Percentiles rank a stretch among this genome's conserved stretches.
Conservation (phyloP, 2,113 vertebrate genomes). For the Himantopus leucocephalus region DNA sequence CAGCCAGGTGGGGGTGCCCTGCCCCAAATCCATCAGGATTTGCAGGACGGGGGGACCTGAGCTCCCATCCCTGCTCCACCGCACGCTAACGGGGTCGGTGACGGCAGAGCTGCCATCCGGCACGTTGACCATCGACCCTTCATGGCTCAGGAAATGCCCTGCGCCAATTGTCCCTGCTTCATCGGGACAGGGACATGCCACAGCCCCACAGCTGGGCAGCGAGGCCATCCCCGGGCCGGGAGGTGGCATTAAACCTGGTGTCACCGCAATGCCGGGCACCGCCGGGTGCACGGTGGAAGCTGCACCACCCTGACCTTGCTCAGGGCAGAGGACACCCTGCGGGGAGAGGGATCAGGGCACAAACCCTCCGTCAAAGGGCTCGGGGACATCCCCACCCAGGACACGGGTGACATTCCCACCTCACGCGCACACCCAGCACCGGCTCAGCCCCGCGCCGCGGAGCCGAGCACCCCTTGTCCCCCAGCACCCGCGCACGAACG, state of each 20-base stretch:
- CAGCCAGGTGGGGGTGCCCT: not conserved
- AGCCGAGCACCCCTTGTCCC: accelerated
- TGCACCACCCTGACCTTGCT: not conserved
- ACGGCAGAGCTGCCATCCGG: accelerated
- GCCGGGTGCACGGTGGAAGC: accelerated
- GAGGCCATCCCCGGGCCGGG: not conserved
- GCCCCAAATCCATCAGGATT: not conserved
- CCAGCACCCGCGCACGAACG: accelerated
- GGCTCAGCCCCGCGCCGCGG: accelerated
- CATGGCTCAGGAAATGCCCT: accelerated
- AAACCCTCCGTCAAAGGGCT: not conserved
- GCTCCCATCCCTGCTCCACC: not conserved
- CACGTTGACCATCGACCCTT: not conserved
- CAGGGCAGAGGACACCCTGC: accelerated
- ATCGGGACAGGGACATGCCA: accelerated
- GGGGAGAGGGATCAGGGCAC: accelerated
- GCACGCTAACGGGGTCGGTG: accelerated
- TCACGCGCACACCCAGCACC: not conserved
- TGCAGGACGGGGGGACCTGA: accelerated
- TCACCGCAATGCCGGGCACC: not conserved
- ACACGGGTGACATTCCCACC: not conserved
- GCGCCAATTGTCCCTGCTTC: accelerated
- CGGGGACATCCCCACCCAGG: not conserved
- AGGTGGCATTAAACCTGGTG: not conserved
- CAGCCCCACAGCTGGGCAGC: accelerated